Percentiles rank a stretch among this genome's conserved stretches.
Evolutionary conservation across 1,140 invertebrate species (phyloP).

Genomic region (Bombus cullumanus): DNA sequence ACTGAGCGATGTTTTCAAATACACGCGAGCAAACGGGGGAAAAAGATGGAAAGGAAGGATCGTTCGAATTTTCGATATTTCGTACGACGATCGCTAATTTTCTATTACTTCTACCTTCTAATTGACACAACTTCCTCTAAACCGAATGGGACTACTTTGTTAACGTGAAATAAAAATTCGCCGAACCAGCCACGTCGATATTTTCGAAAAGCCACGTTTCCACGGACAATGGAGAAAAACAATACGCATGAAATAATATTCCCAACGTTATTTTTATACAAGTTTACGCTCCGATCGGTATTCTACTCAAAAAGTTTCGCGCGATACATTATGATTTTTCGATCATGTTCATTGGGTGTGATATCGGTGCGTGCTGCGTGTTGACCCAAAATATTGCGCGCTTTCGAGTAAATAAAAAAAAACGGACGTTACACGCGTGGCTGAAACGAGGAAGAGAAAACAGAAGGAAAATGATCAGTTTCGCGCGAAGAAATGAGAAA

Average conservation of each 20-base stretch:
- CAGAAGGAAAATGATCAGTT: background rate
- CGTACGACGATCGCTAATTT: background rate
- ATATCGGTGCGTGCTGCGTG: background rate
- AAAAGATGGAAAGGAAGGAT: background rate
- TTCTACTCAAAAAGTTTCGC: background rate
- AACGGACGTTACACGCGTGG: background rate
- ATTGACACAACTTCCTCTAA: background rate
- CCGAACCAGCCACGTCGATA: no score
- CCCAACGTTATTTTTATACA: background rate
- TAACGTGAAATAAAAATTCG: background rate
- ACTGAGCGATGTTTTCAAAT: conserved; percentile 11
- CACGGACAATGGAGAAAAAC: background rate
- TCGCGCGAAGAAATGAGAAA: background rate
- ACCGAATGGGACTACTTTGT: background rate
- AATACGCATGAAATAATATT: background rate
- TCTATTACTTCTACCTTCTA: background rate
- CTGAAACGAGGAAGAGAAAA: no score
- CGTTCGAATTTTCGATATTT: background rate
- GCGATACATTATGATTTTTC: background rate
- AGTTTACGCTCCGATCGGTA: background rate
- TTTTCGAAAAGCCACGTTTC: no score
- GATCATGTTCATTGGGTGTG: background rate
- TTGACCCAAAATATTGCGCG: background rate
- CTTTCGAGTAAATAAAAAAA: background rate
- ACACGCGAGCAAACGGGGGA: background rate